Percentiles rank a stretch among this genome's conserved stretches.
These are phyloP conservation scores for Erpetoichthys calabaricus DNA, from an alignment of 2,797 vertebrate species.

Conservation along the genomic window DNA sequence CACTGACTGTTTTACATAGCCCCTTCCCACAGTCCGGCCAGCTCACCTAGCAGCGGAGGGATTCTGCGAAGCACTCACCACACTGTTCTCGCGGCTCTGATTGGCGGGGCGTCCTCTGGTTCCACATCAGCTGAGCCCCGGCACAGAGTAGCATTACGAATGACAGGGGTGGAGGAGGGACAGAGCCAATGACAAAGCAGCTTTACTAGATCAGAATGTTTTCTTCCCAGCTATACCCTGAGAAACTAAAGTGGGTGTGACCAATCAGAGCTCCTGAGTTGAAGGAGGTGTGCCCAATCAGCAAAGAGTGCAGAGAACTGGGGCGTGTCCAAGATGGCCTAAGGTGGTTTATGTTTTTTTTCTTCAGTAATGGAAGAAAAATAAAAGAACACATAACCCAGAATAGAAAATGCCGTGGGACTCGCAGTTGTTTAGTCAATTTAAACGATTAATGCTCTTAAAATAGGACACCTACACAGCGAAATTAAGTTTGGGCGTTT, in stretches of 20 bases:
- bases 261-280: conserved; percentile 23
- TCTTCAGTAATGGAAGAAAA: not conserved
- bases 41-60: conserved; percentile 25
- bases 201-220: not conserved
- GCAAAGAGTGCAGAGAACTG: not conserved
- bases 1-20: not conserved
- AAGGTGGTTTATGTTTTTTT: not conserved
- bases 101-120: conserved; percentile 38
- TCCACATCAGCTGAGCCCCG: conserved; percentile 63
- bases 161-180: conserved; percentile 15
- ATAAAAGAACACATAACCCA: not conserved
- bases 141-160: conserved; percentile 12
- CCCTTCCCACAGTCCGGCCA: not conserved
- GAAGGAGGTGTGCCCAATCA: conserved; percentile 50
- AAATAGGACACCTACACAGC: too few relatives aligned
- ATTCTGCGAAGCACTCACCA: conserved; percentile 18
- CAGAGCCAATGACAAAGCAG: conserved; percentile 16
- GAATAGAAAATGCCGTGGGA: not conserved
- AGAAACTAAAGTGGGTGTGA: not conserved
- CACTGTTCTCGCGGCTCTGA: conserved; percentile 16
- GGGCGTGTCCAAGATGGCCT: conserved; percentile 5
- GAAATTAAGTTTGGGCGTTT: too few relatives aligned
- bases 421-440: not conserved
- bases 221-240: conserved; percentile 4
- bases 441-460: too few relatives aligned